Base-by-base conservation (phyloP, 1,140 invertebrate genomes). In the Thaumatotibia leucotreta region DNA sequence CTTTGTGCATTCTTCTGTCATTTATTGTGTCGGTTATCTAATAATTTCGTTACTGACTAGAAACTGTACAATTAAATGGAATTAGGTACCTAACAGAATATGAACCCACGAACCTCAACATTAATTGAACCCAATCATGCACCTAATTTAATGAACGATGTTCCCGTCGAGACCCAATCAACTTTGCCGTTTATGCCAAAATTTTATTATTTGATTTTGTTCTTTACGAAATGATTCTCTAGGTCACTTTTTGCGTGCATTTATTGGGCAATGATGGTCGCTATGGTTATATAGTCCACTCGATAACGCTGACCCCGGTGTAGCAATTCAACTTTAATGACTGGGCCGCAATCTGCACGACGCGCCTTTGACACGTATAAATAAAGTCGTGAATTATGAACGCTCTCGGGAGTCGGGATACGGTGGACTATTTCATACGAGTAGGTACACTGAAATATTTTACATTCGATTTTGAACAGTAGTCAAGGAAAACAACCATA, bases 291-390 rank as follows among this genome's bases (percentile, higher is more conserved):
- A 45, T 45, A 45, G 39, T 45, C 39, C 39, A 45, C 20, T 45
- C 39, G 39, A 45, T 45, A 45, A 39, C 17, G 20, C 39, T 31
- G 52, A 58, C 80, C 77, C 78, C 71, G 72, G 82, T 86, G 83
- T 83, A 83, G 81, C 79, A 86, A 88, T 84, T 86, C 76, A 84
- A 77, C 68, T 63, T 72, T 75, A 73, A 73, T 64, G 62, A 62
- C 63, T 73, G 72, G 67, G 68, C 45, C 23, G 63, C 67, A 73
- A 73, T 73, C 67, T 58, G 52, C 52, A 9, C 10, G 52, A 29
- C n/a, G 23, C 50, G 39, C 39, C 17, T 45, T n/a, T 17, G 50
- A 14, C 50, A 14, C 17, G 24, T 31, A 58, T 58, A 17, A 27
- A n/a, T 39, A 17, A 27, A 58, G 23, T 8, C 14, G 17, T 58